Evolutionary conservation across 2,113 vertebrate genomes (phyloP), one percentile per base, ranked within the genome.

Genomic region (Colius striatus): DNA sequence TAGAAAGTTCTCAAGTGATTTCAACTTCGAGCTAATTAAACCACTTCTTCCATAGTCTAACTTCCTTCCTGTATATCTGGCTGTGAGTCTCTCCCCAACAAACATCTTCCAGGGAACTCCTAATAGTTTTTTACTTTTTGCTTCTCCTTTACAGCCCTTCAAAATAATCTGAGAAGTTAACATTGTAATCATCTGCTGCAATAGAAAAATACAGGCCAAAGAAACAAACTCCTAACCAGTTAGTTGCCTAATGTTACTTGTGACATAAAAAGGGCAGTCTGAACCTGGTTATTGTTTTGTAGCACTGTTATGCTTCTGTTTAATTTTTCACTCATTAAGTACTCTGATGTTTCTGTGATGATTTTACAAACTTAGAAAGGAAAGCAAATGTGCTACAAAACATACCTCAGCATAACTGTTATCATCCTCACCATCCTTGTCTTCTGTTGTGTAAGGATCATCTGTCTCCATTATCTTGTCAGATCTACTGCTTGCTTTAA

Each of bases 401-500:
- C 73, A 41, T 23, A 51, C 45, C 79, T 76, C 62, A 45, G 32
- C 72, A 66, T 85, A 75, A 50, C 68, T 84, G 27, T 73, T 89
- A 73, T 58, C 68, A 86, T 14, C 61, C 21, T 71, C 67, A 66
- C 36, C 72, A 92, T 48, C 22, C 47, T 79, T 9, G 0, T 93
- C 85, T 88, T 61, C 54, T 32, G 23, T 51, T 82, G 79, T 51
- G 78, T 80, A 22, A 92, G 74, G 92, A 85, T 93, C 38, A 87
- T 87, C 58, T 65, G 15, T 74, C 9, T 34, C 47, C 65, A 93
- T 95, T 95, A 90, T 88, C 63, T 90, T 93, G 88, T 96, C 92
- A 94, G 63, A 51, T 63, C 43, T 84, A 11, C 4, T 81, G 51
- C 60, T 77, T 88, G 60, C 34, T 34, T 87, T 95, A 84, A 92